Evolutionary conservation across 2,888 invertebrate species (phyloP).

Genomic region (Cosmia trapezina): DNA sequence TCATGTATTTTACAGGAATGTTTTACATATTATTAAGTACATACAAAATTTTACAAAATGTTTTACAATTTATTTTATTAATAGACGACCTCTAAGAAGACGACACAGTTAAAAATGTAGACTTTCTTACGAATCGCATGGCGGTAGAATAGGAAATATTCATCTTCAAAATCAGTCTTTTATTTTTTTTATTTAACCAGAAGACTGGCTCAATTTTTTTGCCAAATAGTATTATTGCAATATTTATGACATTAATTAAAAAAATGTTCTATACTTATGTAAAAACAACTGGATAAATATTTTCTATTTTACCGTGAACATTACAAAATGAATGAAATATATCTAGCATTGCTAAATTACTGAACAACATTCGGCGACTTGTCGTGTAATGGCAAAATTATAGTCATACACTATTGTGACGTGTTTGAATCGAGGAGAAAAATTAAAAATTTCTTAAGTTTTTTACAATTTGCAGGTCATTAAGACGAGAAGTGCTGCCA

Average conservation of each 20-base stretch:
- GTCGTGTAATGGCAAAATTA: constrained; percentile 54
- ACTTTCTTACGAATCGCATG: constrained; percentile 23
- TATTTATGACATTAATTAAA: neutral
- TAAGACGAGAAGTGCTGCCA: too few relatives aligned
- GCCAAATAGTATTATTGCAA: neutral
- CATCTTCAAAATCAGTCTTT: constrained; percentile 46
- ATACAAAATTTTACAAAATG: constrained; percentile 41
- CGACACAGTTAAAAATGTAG: constrained; percentile 29
- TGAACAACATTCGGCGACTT: constrained; percentile 57
- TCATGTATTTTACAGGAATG: constrained; percentile 48
- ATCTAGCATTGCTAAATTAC: constrained; percentile 46
- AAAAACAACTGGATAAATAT: constrained; percentile 35
- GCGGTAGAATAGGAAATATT: constrained; percentile 41
- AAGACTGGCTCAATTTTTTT: neutral
- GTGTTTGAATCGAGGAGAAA: constrained; percentile 48
- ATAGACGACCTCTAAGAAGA: constrained; percentile 9
- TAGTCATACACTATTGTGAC: constrained; percentile 35
- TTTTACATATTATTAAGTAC: constrained; percentile 54
- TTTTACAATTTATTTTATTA: constrained; percentile 9
- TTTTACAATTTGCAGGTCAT: neutral
- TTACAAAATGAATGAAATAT: constrained; percentile 32
- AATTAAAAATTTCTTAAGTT: too few relatives aligned
- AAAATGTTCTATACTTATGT: too few relatives aligned
- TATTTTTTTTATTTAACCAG: neutral
- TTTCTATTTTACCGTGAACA: constrained; percentile 38